Conservation (phyloP, 2,113 vertebrate species). For the Mandrillus leucophaeus region DNA sequence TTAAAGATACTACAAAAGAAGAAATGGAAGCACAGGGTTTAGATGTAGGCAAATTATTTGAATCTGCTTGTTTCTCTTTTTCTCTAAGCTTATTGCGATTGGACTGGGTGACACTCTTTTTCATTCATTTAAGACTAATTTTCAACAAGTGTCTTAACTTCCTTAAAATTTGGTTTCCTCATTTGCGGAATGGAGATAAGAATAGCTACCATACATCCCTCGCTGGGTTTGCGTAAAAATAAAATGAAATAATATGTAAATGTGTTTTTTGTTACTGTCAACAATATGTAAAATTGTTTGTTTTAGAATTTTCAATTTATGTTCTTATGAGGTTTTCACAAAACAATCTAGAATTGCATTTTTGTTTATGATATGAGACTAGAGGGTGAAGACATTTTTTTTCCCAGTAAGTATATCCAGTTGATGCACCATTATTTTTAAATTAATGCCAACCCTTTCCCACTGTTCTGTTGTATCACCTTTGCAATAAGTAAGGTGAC, state of each 20-base stretch:
- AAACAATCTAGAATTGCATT: neutral
- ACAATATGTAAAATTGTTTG: neutral
- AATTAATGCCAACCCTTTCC: neutral
- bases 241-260: neutral
- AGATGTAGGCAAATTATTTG: neutral
- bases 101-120: neutral
- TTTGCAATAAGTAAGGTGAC: neutral
- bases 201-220: neutral
- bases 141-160: neutral
- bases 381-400: neutral
- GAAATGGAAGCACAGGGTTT: neutral
- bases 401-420: neutral
- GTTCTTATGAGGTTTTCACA: neutral
- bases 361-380: neutral
- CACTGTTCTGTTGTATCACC: neutral
- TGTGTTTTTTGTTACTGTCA: neutral
- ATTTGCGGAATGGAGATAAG: neutral
- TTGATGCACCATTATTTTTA: neutral
- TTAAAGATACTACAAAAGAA: neutral
- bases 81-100: neutral
- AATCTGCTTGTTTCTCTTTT: neutral
- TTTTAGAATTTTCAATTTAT: neutral
- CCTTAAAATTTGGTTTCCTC: neutral
- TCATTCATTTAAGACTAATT: neutral
- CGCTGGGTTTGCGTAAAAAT: neutral